phyloP scores from a whole-genome alignment of 2,113 vertebrate species.

The Zapus hudsonius region DNA sequence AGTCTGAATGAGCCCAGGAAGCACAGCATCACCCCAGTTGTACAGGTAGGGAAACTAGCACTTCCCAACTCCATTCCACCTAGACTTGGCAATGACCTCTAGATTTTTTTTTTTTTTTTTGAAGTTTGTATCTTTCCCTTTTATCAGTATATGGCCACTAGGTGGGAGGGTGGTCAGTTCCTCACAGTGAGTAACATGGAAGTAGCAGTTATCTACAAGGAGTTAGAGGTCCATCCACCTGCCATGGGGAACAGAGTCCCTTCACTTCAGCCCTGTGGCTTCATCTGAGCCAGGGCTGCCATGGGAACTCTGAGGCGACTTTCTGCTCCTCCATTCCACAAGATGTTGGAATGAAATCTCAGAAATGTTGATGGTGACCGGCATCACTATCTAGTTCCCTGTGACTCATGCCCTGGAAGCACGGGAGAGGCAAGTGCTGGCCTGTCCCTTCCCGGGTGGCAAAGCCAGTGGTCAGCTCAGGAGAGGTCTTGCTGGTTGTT shows the following conservation, averaged over 20 bases:
- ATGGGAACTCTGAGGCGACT: not conserved
- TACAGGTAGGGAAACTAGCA: not conserved
- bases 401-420: conserved; percentile 57
- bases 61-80: not conserved
- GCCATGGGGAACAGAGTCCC: fast-evolving
- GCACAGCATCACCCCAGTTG: not conserved
- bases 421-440: not conserved
- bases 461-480: conserved; percentile 28
- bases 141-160: not conserved
- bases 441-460: conserved; percentile 63
- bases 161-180: not conserved
- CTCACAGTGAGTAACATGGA: not conserved
- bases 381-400: conserved; percentile 56
- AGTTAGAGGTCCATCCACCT: not conserved
- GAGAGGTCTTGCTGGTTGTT: not conserved
- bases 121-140: not conserved
- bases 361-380: conserved; percentile 20
- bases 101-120: not conserved
- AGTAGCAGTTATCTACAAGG: not conserved
- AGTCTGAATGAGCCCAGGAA: not conserved
- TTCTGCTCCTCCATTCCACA: not conserved
- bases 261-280: fast-evolving
- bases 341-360: conserved; percentile 43
- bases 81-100: not conserved
- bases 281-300: not conserved